A percentile compares a stretch with the other conserved stretches of the same genome.
Evolutionary conservation across 1,140 invertebrate species (phyloP).

Genomic region (Apocrypta bakeri): DNA sequence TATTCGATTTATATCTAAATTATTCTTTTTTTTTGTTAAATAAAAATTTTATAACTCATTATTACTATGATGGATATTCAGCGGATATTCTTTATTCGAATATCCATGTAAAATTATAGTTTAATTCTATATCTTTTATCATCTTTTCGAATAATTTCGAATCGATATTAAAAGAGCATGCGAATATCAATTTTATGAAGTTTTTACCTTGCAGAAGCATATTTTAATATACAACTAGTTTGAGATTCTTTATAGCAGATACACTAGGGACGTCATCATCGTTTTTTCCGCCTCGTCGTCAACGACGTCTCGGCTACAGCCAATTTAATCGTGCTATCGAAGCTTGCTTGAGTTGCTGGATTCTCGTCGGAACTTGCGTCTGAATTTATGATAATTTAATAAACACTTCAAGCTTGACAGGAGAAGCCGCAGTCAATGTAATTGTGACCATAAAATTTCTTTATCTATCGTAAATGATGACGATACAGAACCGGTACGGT

Average conservation of each 20-base stretch:
- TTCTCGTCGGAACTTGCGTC: not conserved
- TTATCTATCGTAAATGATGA: not conserved
- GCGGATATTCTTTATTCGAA: too few species aligned
- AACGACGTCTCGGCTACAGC: not conserved
- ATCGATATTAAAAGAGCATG: too few species aligned
- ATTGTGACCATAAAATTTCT: slow-evolving; percentile 6
- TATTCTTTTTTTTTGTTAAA: too few species aligned
- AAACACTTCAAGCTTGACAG: not conserved
- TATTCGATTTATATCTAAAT: too few species aligned
- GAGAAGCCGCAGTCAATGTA: not conserved
- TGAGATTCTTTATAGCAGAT: not conserved
- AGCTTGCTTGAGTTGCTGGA: not conserved
- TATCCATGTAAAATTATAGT: too few species aligned
- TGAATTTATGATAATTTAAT: not conserved
- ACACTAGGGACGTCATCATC: not conserved
- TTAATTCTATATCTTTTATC: too few species aligned
- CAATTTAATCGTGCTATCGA: not conserved
- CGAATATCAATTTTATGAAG: too few species aligned
- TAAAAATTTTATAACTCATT: too few species aligned
- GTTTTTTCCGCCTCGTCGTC: not conserved
- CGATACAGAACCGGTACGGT: not conserved
- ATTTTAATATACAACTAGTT: too few species aligned
- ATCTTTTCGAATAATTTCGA: too few species aligned
- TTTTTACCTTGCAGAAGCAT: too few species aligned
- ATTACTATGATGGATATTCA: too few species aligned